Evolutionary conservation across 1,140 invertebrate genomes (phyloP).

Genomic region (Drosophila erecta): DNA sequence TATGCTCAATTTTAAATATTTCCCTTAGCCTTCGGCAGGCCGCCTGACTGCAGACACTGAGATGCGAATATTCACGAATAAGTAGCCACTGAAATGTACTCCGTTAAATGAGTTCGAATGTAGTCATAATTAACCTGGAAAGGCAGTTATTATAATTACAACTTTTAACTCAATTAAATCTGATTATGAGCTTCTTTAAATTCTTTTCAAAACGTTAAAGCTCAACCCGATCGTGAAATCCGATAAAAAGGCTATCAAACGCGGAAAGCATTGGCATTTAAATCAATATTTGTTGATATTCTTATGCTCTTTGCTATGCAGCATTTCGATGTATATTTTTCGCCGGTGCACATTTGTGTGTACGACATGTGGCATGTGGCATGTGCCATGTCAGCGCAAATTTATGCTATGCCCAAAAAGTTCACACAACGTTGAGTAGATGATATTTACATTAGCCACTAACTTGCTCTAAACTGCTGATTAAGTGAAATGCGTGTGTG

Average conservation of each 20-base stretch:
- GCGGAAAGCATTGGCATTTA: too few relatives aligned
- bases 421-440: slow-evolving; percentile 44
- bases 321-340: background rate
- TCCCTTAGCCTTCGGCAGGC: slow-evolving; percentile 26
- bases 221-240: too few relatives aligned
- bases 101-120: background rate
- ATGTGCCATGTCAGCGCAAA: slow-evolving; percentile 43
- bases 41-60: slow-evolving; percentile 9
- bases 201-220: too few relatives aligned
- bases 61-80: slow-evolving; percentile 1
- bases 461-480: slow-evolving; percentile 44
- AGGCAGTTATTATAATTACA: background rate
- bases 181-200: background rate
- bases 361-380: slow-evolving; percentile 35
- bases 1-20: slow-evolving; percentile 53
- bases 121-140: background rate
- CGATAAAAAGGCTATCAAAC: too few relatives aligned
- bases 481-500: slow-evolving; percentile 22
- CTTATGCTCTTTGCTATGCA: background rate
- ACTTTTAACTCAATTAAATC: background rate
- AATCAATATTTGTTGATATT: too few relatives aligned
- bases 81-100: background rate
- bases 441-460: slow-evolving; percentile 52
- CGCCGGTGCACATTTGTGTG: background rate
- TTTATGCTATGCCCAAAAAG: slow-evolving; percentile 37